A percentile compares a stretch with the other conserved stretches of the same genome.
Conservation (phyloP, 2,888 invertebrate genomes). For the Noctua fimbriata region DNA sequence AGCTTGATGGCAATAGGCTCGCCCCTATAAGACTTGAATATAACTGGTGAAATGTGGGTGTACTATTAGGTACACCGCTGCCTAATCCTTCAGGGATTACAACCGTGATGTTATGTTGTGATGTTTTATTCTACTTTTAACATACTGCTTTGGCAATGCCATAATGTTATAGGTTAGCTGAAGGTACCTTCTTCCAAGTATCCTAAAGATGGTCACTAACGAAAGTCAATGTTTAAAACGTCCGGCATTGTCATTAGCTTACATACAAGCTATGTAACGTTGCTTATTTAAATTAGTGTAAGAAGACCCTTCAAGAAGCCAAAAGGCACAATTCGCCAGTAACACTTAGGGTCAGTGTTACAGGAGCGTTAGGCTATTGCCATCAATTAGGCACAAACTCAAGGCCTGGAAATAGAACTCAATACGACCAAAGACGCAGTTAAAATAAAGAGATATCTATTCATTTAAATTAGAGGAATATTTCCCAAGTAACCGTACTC, state of each 20-base stretch:
- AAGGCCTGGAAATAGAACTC: too few relatives aligned
- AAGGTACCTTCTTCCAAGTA: neutral
- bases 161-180: neutral
- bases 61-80: neutral
- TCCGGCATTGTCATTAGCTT: too few relatives aligned
- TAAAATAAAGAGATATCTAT: neutral
- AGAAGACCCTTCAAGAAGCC: too few relatives aligned
- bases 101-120: neutral
- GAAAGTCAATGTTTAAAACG: too few relatives aligned
- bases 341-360: too few relatives aligned
- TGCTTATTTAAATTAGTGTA: too few relatives aligned
- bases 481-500: neutral
- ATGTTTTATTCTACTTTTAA: slow-evolving; percentile 19
- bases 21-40: neutral
- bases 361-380: too few relatives aligned
- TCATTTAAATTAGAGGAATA: neutral
- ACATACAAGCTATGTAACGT: too few relatives aligned
- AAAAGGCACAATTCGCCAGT: too few relatives aligned
- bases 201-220: neutral
- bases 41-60: neutral
- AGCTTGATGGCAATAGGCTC: neutral
- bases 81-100: neutral
- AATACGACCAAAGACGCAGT: too few relatives aligned
- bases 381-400: too few relatives aligned
- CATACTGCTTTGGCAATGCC: slow-evolving; percentile 23